These are phyloP conservation scores for Myrmophylax atrothorax DNA, from an alignment of 2,113 vertebrate species.

Conservation along the genomic window DNA sequence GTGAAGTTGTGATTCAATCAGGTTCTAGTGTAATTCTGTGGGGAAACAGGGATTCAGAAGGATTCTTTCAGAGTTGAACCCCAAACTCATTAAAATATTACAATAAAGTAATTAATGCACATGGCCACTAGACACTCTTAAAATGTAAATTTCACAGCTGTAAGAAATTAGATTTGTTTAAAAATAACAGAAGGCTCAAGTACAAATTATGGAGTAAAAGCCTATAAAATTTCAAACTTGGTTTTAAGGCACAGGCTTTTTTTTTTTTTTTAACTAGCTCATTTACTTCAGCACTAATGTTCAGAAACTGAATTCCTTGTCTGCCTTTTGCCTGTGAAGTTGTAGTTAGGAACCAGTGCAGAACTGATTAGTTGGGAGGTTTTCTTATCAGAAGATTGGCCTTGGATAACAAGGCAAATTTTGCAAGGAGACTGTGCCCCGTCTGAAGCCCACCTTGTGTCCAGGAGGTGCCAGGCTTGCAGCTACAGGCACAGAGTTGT, in stretches of 20 bases:
- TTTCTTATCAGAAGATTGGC: not conserved
- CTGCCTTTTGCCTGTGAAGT: not conserved
- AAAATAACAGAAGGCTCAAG: slow-evolving; percentile 73
- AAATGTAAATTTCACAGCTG: slow-evolving; percentile 74
- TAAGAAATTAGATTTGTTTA: slow-evolving; percentile 75
- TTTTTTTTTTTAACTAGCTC: not conserved
- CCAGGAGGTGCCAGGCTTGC: not conserved
- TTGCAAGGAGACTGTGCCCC: not conserved
- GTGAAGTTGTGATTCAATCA: slow-evolving; percentile 9
- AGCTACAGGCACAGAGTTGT: not conserved
- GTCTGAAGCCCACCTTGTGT: not conserved
- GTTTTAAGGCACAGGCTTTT: slow-evolving; percentile 48
- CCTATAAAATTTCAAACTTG: slow-evolving; percentile 68
- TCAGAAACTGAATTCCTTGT: not conserved
- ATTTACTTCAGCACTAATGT: not conserved
- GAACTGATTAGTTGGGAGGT: not conserved
- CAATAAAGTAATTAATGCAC: slow-evolving; percentile 72
- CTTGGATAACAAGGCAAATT: not conserved
- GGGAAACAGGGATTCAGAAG: slow-evolving; percentile 56
- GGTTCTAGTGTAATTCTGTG: slow-evolving; percentile 39
- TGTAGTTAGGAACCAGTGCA: not conserved
- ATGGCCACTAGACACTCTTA: slow-evolving; percentile 72
- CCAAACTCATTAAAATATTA: slow-evolving; percentile 72
- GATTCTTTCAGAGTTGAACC: slow-evolving; percentile 60
- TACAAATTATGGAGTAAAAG: slow-evolving; percentile 63